These are phyloP conservation scores for Hippocampus barbouri DNA, from an alignment of 2,113 vertebrate genomes.

Conservation along the genomic window DNA sequence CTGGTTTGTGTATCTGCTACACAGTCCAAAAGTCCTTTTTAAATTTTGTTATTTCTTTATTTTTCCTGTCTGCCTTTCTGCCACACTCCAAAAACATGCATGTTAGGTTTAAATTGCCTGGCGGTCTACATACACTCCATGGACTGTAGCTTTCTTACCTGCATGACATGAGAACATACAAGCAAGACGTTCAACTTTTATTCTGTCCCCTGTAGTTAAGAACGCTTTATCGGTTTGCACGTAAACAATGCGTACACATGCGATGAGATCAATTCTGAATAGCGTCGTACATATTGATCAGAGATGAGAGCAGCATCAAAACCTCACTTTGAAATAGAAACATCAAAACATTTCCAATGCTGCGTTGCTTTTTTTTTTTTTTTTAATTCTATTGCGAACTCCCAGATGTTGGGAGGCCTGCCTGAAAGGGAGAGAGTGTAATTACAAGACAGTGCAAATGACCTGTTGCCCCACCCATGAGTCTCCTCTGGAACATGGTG, in stretches of 20 bases:
- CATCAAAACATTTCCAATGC: not conserved
- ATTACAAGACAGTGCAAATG: constrained; percentile 39
- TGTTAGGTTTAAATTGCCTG: not conserved
- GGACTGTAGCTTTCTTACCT: too few species aligned
- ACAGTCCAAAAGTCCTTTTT: too few species aligned
- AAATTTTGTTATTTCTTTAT: too few species aligned
- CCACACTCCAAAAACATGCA: too few species aligned
- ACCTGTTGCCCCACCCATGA: constrained; percentile 59
- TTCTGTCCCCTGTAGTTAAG: not conserved
- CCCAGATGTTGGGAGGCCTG: constrained; percentile 15
- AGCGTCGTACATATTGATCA: not conserved
- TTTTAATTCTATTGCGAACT: constrained; percentile 18
- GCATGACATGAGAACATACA: not conserved
- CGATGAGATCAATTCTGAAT: not conserved
- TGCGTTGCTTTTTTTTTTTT: not conserved
- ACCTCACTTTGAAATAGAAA: not conserved
- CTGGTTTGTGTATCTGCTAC: too few species aligned
- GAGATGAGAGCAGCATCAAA: not conserved
- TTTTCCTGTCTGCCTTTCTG: too few species aligned
- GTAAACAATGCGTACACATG: not conserved
- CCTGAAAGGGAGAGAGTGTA: constrained; percentile 36
- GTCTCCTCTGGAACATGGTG: constrained; percentile 49
- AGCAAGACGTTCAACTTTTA: not conserved
- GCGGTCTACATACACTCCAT: not conserved
- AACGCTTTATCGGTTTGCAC: not conserved